Evolutionary conservation across 2,113 vertebrate species (phyloP), one percentile per base, ranked within the genome.

Genomic region (Grantiella picta): DNA sequence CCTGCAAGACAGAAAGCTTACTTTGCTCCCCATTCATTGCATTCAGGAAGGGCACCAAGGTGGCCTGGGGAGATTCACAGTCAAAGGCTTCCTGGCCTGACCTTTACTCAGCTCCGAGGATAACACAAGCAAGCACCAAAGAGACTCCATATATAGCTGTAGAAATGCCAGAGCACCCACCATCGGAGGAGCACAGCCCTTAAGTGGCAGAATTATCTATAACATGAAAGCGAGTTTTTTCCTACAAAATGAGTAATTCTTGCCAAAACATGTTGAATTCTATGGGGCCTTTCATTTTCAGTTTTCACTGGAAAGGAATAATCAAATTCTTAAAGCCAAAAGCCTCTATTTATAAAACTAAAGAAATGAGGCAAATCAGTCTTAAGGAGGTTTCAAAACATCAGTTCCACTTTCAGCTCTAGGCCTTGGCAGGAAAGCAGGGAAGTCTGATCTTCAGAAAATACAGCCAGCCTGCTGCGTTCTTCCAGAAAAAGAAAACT

Each of bases 61-160:
- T 95, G 86, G 92, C 72, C 84, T 66, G 64, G 10, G 27, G 57
- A 93, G 92, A 95, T 94, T 92, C 84, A 82, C 50, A 77, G 86
- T 94, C 92, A 94, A 96, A 94, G 93, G 86, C 63, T 95, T 94
- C 93, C 93, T 94, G 87, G 78, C 72, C 75, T 89, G 95, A 94
- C 71, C 88, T 90, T 93, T 77, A 38, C 59, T 95, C 33, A 28
- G 89, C 82, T 91, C 66, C 1, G 15, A 91, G 70, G 76, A 84
- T 80, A 90, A 75, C 73, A 69, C 73, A 79, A 65, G 73, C n/a
- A 89, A 86, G 87, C 81, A 94, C 87, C 60, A 61, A 80, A 72
- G 60, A 86, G 21, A 61, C 40, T 94, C 93, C 91, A 85, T 91
- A 91, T 95, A 95, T 90, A 97, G 96, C 56, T 70, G 40, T 24